Conservation (phyloP, 1,140 invertebrate species). For the Microplitis mediator region DNA sequence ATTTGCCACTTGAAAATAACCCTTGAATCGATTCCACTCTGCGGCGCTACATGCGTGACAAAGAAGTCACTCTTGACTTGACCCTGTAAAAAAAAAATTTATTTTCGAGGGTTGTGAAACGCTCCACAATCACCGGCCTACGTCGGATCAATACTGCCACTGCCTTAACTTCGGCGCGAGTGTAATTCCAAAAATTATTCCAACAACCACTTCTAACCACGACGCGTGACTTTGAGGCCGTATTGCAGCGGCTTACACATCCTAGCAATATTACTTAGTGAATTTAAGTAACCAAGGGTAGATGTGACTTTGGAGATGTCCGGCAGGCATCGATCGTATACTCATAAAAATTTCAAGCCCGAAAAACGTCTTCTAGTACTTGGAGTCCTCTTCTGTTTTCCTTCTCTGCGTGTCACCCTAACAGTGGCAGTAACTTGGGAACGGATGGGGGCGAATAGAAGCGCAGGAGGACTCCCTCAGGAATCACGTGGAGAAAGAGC, state of each 20-base stretch:
- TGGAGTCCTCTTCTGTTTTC: constrained; percentile 1
- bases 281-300: too few relatives aligned
- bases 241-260: too few relatives aligned
- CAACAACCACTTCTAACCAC: too few relatives aligned
- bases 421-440: constrained; percentile 2
- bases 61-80: background rate
- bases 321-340: background rate
- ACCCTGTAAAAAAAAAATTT: background rate
- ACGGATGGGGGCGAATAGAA: background rate
- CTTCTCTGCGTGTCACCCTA: background rate
- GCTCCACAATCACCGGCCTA: too few relatives aligned
- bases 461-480: background rate
- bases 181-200: too few relatives aligned
- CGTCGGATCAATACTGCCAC: too few relatives aligned
- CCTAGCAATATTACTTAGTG: too few relatives aligned
- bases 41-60: background rate
- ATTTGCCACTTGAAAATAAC: constrained; percentile 14
- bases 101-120: too few relatives aligned
- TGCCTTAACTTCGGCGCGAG: too few relatives aligned
- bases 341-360: constrained; percentile 36
- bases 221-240: too few relatives aligned
- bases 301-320: background rate
- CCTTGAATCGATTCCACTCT: constrained; percentile 1
- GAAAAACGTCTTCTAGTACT: constrained; percentile 31
- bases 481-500: constrained; percentile 22